These are phyloP conservation scores for Operophtera brumata DNA, from an alignment of 2,888 invertebrate genomes.

Conservation along the genomic window DNA sequence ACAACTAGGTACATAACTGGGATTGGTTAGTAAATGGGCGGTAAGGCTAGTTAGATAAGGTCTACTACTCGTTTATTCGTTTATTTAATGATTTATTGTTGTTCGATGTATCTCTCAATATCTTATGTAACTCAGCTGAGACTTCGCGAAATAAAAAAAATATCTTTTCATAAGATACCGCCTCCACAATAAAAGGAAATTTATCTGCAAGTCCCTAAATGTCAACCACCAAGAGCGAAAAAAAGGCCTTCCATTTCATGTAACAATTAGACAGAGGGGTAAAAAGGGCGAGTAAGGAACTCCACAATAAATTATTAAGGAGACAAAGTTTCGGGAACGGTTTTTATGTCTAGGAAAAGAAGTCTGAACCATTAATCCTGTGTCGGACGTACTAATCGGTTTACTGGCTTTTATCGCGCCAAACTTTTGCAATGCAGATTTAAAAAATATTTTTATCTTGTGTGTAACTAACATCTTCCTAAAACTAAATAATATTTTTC, in stretches of 20 bases:
- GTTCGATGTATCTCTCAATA: too few species aligned
- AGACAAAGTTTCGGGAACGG: conserved; percentile 55
- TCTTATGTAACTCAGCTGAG: too few species aligned
- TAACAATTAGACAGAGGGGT: conserved; percentile 54
- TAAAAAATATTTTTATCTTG: conserved; percentile 40
- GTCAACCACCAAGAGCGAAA: conserved; percentile 51
- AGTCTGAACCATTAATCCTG: conserved; percentile 48
- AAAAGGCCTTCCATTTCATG: conserved; percentile 37
- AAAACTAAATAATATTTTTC: background rate
- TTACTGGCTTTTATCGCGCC: conserved; percentile 49
- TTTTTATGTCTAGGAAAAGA: conserved; percentile 48
- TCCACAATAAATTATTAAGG: conserved; percentile 60
- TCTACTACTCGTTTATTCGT: too few species aligned
- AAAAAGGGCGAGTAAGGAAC: conserved; percentile 45
- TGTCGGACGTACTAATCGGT: conserved; percentile 49
- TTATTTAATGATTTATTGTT: too few species aligned
- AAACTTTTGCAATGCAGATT: conserved; percentile 46
- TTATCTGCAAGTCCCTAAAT: conserved; percentile 43
- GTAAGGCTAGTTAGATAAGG: too few species aligned
- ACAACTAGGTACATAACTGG: too few species aligned
- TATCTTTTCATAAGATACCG: conserved; percentile 25
- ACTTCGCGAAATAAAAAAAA: too few species aligned
- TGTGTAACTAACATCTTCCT: background rate
- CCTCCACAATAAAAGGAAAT: conserved; percentile 32
- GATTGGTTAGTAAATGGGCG: too few species aligned